These are phyloP conservation scores for Tillus elongatus DNA, from an alignment of 2,888 invertebrate genomes.

Conservation along the genomic window DNA sequence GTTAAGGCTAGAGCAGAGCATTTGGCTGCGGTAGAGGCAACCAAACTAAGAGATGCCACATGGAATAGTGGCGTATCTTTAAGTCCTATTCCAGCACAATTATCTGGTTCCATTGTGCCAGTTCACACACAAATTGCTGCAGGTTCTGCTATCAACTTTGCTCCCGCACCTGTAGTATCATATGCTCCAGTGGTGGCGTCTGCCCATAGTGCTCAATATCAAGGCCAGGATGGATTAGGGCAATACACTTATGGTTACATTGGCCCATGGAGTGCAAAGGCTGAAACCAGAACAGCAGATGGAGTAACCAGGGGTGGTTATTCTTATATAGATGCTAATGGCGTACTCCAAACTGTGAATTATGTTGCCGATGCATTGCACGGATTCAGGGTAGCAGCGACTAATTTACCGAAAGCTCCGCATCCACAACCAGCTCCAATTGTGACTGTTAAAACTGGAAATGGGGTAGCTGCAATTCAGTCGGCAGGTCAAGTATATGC, in stretches of 20 bases:
- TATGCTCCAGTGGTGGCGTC: constrained; percentile 14
- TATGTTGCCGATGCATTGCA: constrained; percentile 54
- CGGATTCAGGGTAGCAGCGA: constrained; percentile 57
- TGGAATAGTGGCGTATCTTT: constrained; percentile 18
- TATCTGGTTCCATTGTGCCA: constrained; percentile 28
- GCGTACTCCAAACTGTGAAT: constrained; percentile 54
- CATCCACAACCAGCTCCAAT: constrained; percentile 25
- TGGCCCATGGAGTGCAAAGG: constrained; percentile 55
- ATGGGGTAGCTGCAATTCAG: too few species aligned
- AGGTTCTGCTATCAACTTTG: constrained; percentile 13
- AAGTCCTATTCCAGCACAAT: constrained; percentile 26
- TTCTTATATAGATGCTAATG: constrained; percentile 60
- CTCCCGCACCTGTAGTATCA: constrained; percentile 5
- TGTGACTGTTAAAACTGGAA: too few species aligned
- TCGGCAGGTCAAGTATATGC: too few species aligned
- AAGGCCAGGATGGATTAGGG: constrained; percentile 45
- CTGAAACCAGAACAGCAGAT: constrained; percentile 51
- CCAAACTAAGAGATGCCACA: constrained; percentile 29
- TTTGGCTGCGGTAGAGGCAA: constrained; percentile 32
- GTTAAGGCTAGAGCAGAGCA: constrained; percentile 33
- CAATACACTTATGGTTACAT: constrained; percentile 54
- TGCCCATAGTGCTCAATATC: constrained; percentile 35
- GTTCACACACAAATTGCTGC: constrained; percentile 19
- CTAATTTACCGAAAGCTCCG: constrained; percentile 56
- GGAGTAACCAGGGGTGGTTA: constrained; percentile 58